A percentile compares a stretch with the other conserved stretches of the same genome.
Evolutionary conservation across 2,113 vertebrate genomes (phyloP).

Genomic region (Epinephelus cyanopodus): DNA sequence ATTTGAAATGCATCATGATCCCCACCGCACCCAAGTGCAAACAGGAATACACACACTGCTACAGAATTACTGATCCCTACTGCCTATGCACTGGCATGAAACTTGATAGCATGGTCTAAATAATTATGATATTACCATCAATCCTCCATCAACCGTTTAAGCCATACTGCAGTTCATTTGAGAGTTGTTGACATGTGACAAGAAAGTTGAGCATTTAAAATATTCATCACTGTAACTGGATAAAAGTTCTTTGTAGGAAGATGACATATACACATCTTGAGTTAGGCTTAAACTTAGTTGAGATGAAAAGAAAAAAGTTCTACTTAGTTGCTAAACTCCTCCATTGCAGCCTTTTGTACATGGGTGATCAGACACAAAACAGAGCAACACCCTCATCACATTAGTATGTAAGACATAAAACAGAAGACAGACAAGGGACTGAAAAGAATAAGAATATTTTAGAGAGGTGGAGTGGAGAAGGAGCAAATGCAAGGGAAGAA

Average conservation of each 20-base stretch:
- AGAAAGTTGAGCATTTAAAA: not conserved
- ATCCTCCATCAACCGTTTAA: not conserved
- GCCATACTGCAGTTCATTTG: not conserved
- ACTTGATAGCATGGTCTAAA: not conserved
- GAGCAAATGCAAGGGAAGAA: conserved; percentile 9
- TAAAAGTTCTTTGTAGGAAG: not conserved
- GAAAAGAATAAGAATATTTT: conserved; percentile 15
- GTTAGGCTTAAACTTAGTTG: not conserved
- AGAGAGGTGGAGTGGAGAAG: conserved; percentile 18
- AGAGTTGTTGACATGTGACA: not conserved
- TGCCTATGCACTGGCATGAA: not conserved
- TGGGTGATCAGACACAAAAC: conserved; percentile 6
- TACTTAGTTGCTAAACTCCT: not conserved
- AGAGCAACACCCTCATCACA: conserved; percentile 5
- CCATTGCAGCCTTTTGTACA: not conserved
- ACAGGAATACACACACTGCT: not conserved
- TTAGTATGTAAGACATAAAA: conserved; percentile 31
- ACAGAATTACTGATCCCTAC: not conserved
- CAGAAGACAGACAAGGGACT: not conserved
- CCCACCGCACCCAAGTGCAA: not conserved
- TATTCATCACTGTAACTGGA: not conserved
- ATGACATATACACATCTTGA: not conserved
- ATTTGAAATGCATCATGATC: not conserved
- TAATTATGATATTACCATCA: not conserved
- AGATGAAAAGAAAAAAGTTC: not conserved